Base-by-base conservation (phyloP, 2,888 invertebrate genomes). In the Mycogona germanica region DNA sequence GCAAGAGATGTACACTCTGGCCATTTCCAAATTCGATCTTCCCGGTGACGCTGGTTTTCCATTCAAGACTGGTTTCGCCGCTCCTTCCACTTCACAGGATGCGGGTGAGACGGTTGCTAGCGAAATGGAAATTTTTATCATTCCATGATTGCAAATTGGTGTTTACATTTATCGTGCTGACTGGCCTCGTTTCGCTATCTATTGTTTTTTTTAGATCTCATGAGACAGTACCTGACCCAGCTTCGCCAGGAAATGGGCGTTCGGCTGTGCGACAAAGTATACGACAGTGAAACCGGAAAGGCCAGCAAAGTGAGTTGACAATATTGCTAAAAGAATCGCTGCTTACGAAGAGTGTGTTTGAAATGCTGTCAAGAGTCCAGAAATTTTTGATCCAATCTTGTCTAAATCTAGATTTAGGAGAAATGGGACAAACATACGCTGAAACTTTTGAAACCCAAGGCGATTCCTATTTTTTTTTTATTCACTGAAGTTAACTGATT, bases 31-130 rank as follows among this genome's bases (percentile, higher is more conserved):
- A 66, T 93, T 96, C 71, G 93, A 95, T 67, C 86, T 98, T 64
- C 98, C 98, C 5, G 98, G 98, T 9, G 97, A 98, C 61, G 66
- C 81, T 14, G 87, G 87, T 0, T 98, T 97, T 68, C 96, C 96
- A 1, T 74, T 98, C 17, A 96, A 96, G 72, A 84, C 92, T 12
- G 92, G 97, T 51, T 98, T 93, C 72, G 86, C 85, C 1, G 91
- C 84, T 67, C 95, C 97, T 19, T 72, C 76, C 14, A 79, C 75
- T 62, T 73, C 81, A 19, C 75, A 78, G 51, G 95, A 97, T 72
- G 81, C 84, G 64, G 93, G 89, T 86, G 35, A 35, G n/a, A 12
- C 35, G 35, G n/a, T 12, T 35, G n/a, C 35, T n/a, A n/a, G n/a
- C n/a, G n/a, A n/a, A n/a, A n/a, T n/a, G 5, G 21, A 19, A 44